phyloP scores from a whole-genome alignment of 1,140 invertebrate species.

The Panulirus ornatus region DNA sequence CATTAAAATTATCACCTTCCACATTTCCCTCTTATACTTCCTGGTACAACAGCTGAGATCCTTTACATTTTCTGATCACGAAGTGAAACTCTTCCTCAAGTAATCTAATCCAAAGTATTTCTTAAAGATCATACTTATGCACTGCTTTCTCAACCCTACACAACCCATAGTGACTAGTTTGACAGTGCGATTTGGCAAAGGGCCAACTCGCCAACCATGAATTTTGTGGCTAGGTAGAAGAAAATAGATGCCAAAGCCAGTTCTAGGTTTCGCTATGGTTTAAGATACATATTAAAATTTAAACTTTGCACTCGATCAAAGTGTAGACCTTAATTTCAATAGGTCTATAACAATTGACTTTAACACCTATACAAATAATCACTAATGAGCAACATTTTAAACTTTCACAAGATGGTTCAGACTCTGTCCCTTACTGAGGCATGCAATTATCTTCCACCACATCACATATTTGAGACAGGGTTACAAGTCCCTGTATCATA shows the following conservation, averaged over 20 bases:
- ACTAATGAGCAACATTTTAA: not conserved
- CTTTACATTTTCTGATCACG: constrained; percentile 31
- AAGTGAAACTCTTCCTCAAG: not conserved
- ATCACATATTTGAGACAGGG: constrained; percentile 21
- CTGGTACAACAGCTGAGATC: constrained; percentile 39
- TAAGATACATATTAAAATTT: not conserved
- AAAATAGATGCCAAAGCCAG: constrained; percentile 36
- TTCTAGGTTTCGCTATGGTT: not conserved
- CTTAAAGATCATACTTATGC: constrained; percentile 17
- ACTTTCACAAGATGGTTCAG: not conserved
- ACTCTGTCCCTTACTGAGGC: constrained; percentile 1
- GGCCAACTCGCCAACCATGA: constrained; percentile 21
- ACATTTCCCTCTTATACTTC: constrained; percentile 1
- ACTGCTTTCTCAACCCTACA: constrained; percentile 42
- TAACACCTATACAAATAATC: not conserved
- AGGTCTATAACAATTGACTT: not conserved
- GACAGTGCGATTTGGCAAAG: constrained; percentile 34
- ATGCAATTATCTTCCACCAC: constrained; percentile 62
- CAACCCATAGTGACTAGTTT: constrained; percentile 67
- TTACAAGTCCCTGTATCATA: constrained; percentile 35
- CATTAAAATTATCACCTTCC: constrained; percentile 8
- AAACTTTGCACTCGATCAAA: constrained; percentile 10
- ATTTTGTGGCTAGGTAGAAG: constrained; percentile 59
- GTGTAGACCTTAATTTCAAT: not conserved
- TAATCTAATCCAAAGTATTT: not conserved